Conservation (phyloP, 2,113 vertebrate species). For the Shinisaurus crocodilurus region DNA sequence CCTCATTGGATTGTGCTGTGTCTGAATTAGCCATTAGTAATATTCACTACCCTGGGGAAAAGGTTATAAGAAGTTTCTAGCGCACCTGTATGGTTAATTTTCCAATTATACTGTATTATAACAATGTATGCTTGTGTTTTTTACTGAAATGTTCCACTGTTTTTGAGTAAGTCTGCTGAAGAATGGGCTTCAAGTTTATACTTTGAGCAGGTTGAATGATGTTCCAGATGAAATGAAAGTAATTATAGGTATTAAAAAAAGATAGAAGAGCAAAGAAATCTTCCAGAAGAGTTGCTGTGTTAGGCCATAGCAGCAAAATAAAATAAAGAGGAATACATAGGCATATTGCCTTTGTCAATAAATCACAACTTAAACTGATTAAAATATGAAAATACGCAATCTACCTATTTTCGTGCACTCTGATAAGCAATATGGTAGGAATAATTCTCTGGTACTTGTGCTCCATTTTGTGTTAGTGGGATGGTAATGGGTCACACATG, state of each 20-base stretch:
- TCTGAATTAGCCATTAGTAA: neutral
- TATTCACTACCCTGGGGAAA: neutral
- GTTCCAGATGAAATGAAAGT: slow-evolving; percentile 46
- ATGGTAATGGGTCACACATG: slow-evolving; percentile 72
- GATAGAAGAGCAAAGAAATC: slow-evolving; percentile 27
- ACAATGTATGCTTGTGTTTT: neutral
- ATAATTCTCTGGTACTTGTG: slow-evolving; percentile 66
- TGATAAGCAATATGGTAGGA: slow-evolving; percentile 66
- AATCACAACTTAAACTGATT: slow-evolving; percentile 64
- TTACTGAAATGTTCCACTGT: neutral
- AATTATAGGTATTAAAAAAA: slow-evolving; percentile 62
- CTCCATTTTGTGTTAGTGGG: slow-evolving; percentile 67
- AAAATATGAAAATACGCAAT: slow-evolving; percentile 57
- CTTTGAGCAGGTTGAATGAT: slow-evolving; percentile 25
- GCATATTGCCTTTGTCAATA: slow-evolving; percentile 58
- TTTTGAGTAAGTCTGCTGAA: slow-evolving; percentile 8
- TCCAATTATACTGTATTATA: neutral
- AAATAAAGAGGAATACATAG: slow-evolving; percentile 36
- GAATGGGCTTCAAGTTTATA: neutral
- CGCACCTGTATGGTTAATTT: slow-evolving; percentile 1
- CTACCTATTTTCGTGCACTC: slow-evolving; percentile 66
- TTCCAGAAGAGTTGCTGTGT: neutral
- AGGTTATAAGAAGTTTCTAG: neutral
- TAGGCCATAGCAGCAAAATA: neutral
- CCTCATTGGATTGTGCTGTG: no score